Evolutionary conservation across 1,140 invertebrate species (phyloP), one percentile per base, ranked within the genome.

Genomic region (Drosophila sucinea): DNA sequence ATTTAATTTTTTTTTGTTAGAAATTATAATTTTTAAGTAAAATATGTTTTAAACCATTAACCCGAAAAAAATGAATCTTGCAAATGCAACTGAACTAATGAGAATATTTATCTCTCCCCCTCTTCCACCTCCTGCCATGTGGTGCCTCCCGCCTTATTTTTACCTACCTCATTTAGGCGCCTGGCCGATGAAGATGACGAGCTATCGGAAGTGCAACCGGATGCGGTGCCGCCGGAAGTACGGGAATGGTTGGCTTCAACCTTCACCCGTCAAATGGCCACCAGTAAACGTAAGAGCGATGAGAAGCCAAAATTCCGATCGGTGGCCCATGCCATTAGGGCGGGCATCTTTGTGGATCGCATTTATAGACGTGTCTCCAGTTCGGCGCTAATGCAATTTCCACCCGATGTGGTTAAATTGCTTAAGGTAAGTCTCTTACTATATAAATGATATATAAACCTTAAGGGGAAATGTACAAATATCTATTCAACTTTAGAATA

Each of bases 221-320:
- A 98, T 92, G 97, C 97, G 4, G 98, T 99, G 32, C 98, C 98
- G 32, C 97, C 95, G 54, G 98, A 99, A 93, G 98, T 99, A 4
- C 94, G 98, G 68, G 98, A 99, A 92, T 99, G 98, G 98, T 92
- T 99, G 82, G 97, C 98, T 23, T 97, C 98, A 47, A 99, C 98
- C n/a, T 99, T 99, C 93, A 99, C 98, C 1, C 94, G 97, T 68
- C 97, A 98, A 91, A 92, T 96, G 92, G 97, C 94, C 65, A 96
- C 95, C 62, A 95, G 94, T 55, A 95, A 94, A 71, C 94, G 94
- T 87, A 95, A 94, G 91, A 95, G 94, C 40, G 97, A 96, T 90
- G 96, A 96, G 91, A 97, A 97, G 87, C 96, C 96, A 17, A 96
- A 96, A 93, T 99, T 99, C 93, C 95, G 97, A 60, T 98, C 97